These are phyloP conservation scores for Notothenia coriiceps DNA, from an alignment of 2,113 vertebrate genomes.

Conservation along the genomic window DNA sequence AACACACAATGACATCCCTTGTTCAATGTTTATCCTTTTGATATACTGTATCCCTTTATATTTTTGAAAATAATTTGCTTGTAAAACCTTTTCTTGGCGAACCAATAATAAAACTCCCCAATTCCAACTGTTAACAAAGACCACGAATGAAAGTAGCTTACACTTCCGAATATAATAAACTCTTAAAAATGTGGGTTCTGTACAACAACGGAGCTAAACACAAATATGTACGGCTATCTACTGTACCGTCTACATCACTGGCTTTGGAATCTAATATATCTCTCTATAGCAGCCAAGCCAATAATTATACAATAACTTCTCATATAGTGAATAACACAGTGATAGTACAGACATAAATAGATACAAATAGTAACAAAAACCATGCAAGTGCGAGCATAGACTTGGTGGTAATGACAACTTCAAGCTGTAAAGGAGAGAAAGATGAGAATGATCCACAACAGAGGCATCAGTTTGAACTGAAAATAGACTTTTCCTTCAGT, in stretches of 20 bases:
- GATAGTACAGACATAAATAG: slow-evolving; percentile 74
- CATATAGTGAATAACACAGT: slow-evolving; percentile 72
- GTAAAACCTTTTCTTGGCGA: neutral
- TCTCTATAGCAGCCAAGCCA: slow-evolving; percentile 80
- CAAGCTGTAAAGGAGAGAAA: slow-evolving; percentile 17
- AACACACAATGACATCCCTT: neutral
- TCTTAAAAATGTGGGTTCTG: slow-evolving; percentile 46
- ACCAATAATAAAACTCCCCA: neutral
- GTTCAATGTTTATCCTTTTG: slow-evolving; percentile 4
- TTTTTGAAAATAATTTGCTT: slow-evolving; percentile 7
- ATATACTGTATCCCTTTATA: slow-evolving; percentile 15
- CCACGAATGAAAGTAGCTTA: slow-evolving; percentile 46
- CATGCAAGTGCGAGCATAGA: slow-evolving; percentile 65
- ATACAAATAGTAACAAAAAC: slow-evolving; percentile 63
- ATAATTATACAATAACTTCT: slow-evolving; percentile 61
- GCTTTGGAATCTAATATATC: slow-evolving; percentile 72
- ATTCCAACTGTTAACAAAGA: slow-evolving; percentile 14
- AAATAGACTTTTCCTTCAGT: slow-evolving; percentile 35
- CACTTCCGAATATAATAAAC: slow-evolving; percentile 38
- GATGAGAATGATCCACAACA: neutral
- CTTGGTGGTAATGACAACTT: slow-evolving; percentile 29
- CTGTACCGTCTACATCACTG: slow-evolving; percentile 50
- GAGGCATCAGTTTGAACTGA: slow-evolving; percentile 32
- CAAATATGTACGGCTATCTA: slow-evolving; percentile 33
- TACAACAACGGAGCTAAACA: slow-evolving; percentile 49